phyloP scores from a whole-genome alignment of 2,888 invertebrate genomes.

The Tiphia femorata region DNA sequence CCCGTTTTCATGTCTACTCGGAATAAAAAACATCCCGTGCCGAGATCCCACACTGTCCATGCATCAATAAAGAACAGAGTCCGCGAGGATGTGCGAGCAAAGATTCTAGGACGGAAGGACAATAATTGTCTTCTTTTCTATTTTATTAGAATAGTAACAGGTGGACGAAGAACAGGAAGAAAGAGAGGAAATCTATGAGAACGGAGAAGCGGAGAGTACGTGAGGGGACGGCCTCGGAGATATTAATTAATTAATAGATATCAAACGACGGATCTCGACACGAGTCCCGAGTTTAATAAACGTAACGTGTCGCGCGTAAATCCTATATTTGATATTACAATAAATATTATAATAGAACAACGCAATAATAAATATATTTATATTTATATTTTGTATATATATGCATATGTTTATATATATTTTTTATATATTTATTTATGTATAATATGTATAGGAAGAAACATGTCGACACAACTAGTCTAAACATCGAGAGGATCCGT shows the following conservation, averaged over 20 bases:
- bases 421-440: conserved; percentile 48
- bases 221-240: not conserved
- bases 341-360: conserved; percentile 69
- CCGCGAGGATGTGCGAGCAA: not conserved
- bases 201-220: not conserved
- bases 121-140: too few relatives aligned
- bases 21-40: conserved; percentile 42
- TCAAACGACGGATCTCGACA: conserved; percentile 43
- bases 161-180: conserved; percentile 5
- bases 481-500: conserved; percentile 61
- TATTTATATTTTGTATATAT: conserved; percentile 51
- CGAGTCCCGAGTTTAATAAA: conserved; percentile 45
- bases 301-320: conserved; percentile 56
- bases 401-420: conserved; percentile 50
- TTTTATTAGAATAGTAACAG: too few relatives aligned
- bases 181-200: not conserved
- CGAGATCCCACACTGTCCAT: conserved; percentile 37
- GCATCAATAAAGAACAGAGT: conserved; percentile 14
- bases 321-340: conserved; percentile 60
- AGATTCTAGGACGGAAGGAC: not conserved
- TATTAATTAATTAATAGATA: too few relatives aligned
- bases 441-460: conserved; percentile 66
- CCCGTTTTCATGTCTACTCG: conserved; percentile 25
- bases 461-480: conserved; percentile 66
- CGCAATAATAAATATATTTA: conserved; percentile 68